Percentiles rank a stretch among this genome's conserved stretches.
Evolutionary conservation across 2,113 vertebrate species (phyloP).

Genomic region (Takifugu flavidus): DNA sequence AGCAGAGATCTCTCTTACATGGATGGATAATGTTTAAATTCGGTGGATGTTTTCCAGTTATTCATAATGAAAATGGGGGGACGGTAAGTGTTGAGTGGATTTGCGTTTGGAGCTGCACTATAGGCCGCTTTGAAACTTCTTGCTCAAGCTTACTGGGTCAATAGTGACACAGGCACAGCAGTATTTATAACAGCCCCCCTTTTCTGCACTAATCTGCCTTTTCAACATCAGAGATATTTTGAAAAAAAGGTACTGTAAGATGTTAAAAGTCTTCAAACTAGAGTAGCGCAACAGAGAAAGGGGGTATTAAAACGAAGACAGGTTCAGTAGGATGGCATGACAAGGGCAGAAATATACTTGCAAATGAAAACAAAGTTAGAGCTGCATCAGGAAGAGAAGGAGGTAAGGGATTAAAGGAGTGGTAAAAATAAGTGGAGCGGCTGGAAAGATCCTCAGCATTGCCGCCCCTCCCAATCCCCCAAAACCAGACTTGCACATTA

Average conservation of each 20-base stretch:
- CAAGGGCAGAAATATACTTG: neutral
- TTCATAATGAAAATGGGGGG: no score
- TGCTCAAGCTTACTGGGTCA: conserved; percentile 34
- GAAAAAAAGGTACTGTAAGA: conserved; percentile 34
- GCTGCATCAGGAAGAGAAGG: neutral
- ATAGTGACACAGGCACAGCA: conserved; percentile 20
- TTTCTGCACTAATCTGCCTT: conserved; percentile 48
- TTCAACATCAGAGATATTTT: conserved; percentile 34
- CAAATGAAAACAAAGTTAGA: conserved; percentile 4
- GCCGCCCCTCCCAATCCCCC: neutral
- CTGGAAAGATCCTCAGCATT: neutral
- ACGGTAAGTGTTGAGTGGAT: no score
- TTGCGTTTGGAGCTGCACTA: conserved; percentile 1
- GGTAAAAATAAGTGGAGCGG: conserved; percentile 9
- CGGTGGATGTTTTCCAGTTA: no score
- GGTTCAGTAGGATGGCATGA: conserved; percentile 3
- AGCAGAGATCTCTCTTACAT: no score
- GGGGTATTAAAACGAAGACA: conserved; percentile 23
- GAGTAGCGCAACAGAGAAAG: conserved; percentile 7
- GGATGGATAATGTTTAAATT: no score
- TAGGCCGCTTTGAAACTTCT: conserved; percentile 11
- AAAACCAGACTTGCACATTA: conserved; percentile 25
- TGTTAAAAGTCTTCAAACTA: conserved; percentile 39
- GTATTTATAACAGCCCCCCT: conserved; percentile 28
- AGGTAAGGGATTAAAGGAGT: conserved; percentile 6